Evolutionary conservation across 1,140 invertebrate genomes (phyloP), one percentile per base, ranked within the genome.

Genomic region (Panonychus citri): DNA sequence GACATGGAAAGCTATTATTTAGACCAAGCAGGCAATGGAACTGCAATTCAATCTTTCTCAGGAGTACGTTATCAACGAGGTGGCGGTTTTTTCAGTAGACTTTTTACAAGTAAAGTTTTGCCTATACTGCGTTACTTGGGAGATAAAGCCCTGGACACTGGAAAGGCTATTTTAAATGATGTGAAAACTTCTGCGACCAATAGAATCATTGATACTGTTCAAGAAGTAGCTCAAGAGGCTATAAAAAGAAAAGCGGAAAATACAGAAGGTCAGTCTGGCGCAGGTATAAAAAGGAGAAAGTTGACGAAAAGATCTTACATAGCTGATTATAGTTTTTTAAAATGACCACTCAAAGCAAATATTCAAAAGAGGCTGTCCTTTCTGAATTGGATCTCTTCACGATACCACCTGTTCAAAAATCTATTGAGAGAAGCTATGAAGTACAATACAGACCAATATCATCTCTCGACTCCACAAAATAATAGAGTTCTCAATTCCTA

Each of bases 341-440:
- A 30, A 53, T 61, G 58, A 46, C 46, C 56, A 26, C 53, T 56
- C 17, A 61, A 54, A 19, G 26, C 28, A 28, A 57, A 49, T 21
- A 12, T 12, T 27, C 21, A 3, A 3, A 24, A 24, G 12, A 25
- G 27, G 48, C 34, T 39, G 4, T 53, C 17, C 21, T 67, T 56
- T 63, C 66, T 4, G 66, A 73, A 62, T 59, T 72, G 26, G 68
- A 72, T 62, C 59, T 73, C 19, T 74, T 72, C 63, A 56, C 64
- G 34, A 49, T 72, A 30, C 66, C 68, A 27, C 64, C 66, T 3
- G 70, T 67, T 5, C 67, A 73, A 61, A 71, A 68, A 5, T 66
- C 65, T 12, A 67, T 71, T 28, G 65, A 69, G 61, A 55, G 46
- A 37, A 64, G 61, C 7, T 50, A 63, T 40, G 68, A 61, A 62